phyloP scores from a whole-genome alignment of 2,797 vertebrate species.

The Tachyglossus aculeatus region DNA sequence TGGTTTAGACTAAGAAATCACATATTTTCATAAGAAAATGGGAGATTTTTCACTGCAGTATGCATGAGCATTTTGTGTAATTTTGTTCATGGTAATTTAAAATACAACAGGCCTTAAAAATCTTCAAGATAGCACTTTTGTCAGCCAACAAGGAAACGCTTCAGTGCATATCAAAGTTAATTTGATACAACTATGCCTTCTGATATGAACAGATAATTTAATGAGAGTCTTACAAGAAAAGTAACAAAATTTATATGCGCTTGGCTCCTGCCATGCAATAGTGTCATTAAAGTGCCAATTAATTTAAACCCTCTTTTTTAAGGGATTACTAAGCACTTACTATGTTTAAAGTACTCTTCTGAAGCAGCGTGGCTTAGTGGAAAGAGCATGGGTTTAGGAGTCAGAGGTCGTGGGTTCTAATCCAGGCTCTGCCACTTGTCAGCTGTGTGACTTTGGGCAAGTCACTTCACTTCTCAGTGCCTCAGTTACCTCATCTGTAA shows the following conservation, averaged over 20 bases:
- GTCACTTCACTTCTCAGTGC: too few relatives aligned
- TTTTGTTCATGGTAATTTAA: constrained; percentile 28
- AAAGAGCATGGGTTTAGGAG: too few relatives aligned
- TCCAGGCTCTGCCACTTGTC: too few relatives aligned
- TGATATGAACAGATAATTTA: neutral
- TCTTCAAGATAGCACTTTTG: constrained; percentile 6
- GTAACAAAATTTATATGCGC: neutral
- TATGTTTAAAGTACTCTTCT: too few relatives aligned
- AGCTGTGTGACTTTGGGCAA: too few relatives aligned
- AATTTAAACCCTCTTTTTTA: neutral
- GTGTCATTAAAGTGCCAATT: neutral
- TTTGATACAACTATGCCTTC: neutral
- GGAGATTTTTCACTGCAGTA: constrained; percentile 5
- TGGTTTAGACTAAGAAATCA: constrained; percentile 31
- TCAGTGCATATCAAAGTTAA: neutral
- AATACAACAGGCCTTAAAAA: constrained; percentile 8
- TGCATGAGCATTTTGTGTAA: constrained; percentile 23
- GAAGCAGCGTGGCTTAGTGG: too few relatives aligned
- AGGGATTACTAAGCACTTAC: neutral
- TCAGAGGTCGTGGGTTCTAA: too few relatives aligned
- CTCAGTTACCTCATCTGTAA: too few relatives aligned
- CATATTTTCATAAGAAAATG: constrained; percentile 25
- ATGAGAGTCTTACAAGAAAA: constrained; percentile 10
- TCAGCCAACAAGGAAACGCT: constrained; percentile 39
- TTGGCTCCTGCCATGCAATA: neutral